Evolutionary conservation across 2,113 vertebrate genomes (phyloP).

Genomic region (Ameiurus melas): DNA sequence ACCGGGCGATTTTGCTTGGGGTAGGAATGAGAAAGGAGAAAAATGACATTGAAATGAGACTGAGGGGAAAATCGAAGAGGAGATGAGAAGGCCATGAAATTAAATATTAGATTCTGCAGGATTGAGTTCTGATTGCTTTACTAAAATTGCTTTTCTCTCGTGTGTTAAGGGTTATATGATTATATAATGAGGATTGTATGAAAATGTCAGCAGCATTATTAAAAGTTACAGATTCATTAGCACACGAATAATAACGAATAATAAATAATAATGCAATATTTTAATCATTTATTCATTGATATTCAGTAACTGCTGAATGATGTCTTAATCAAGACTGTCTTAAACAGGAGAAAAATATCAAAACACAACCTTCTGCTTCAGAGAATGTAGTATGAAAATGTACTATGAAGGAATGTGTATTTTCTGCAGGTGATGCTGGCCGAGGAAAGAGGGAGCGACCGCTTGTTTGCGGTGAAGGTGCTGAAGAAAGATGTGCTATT

Average conservation of each 20-base stretch:
- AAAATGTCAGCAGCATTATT: background rate
- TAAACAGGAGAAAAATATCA: background rate
- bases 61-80: background rate
- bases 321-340: background rate
- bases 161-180: background rate
- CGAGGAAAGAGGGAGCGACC: conserved; percentile 81
- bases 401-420: background rate
- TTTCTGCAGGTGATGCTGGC: conserved; percentile 84
- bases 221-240: background rate
- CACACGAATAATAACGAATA: background rate
- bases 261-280: background rate
- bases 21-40: background rate
- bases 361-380: background rate
- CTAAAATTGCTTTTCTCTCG: background rate
- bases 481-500: conserved; percentile 91
- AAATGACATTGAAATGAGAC: conserved; percentile 31
- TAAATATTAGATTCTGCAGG: background rate
- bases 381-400: background rate
- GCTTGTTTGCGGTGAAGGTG: conserved; percentile 87
- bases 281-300: background rate
- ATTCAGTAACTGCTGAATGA: background rate
- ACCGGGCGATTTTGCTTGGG: background rate
- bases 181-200: background rate
- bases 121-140: background rate
- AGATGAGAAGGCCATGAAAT: background rate